Evolutionary conservation across 37 sponge, comb jelly and placozoan species (phyloP).

Genomic region (Hexactinellida sp.): DNA sequence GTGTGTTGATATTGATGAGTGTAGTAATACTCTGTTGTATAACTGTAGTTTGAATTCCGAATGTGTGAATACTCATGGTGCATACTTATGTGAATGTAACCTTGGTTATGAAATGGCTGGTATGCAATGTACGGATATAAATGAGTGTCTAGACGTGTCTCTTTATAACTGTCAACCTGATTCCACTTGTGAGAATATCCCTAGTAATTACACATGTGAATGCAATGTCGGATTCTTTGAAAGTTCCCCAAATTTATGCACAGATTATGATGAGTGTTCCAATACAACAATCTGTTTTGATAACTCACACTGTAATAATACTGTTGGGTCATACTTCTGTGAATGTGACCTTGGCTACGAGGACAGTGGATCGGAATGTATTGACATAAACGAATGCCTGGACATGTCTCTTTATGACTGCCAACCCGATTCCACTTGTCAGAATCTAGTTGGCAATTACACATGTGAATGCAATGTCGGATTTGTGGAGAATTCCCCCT

Average conservation of each 20-base stretch:
- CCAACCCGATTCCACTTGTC: not conserved
- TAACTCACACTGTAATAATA: not conserved
- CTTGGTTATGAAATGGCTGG: not conserved
- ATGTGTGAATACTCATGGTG: not conserved
- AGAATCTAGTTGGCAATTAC: not conserved
- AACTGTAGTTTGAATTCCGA: not conserved
- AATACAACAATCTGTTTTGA: not conserved
- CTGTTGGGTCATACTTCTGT: not conserved
- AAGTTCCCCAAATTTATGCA: not conserved
- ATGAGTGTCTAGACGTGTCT: not conserved
- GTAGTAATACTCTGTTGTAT: not conserved
- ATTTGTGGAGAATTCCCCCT: not conserved
- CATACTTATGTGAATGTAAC: not conserved
- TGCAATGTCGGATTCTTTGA: not conserved
- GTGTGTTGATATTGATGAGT: not conserved
- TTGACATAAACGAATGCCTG: not conserved
- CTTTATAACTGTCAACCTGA: not conserved
- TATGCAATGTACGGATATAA: not conserved
- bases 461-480: not conserved
- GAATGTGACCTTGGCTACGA: not conserved
- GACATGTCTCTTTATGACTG: not conserved
- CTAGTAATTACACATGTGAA: not conserved
- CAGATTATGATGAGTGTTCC: not conserved
- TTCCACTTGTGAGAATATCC: not conserved
- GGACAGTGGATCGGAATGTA: not conserved